These are phyloP conservation scores for Megaceryle alcyon DNA, from an alignment of 2,797 vertebrate species.

Conservation along the genomic window DNA sequence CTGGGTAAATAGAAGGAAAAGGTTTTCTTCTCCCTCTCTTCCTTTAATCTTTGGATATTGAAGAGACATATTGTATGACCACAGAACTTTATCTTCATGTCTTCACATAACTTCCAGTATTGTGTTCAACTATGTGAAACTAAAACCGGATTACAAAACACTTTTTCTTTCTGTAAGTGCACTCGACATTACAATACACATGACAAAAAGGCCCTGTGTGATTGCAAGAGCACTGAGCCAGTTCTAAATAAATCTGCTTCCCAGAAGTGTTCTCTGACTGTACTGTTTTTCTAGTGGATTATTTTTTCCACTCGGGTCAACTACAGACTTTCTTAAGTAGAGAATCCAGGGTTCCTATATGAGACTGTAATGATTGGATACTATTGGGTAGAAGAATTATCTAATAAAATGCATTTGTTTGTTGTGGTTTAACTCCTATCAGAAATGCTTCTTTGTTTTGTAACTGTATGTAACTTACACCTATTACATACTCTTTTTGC, in stretches of 20 bases:
- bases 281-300: background rate
- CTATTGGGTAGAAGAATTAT: background rate
- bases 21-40: background rate
- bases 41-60: background rate
- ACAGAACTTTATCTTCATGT: background rate
- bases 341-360: background rate
- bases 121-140: background rate
- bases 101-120: background rate
- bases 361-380: background rate
- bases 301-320: background rate
- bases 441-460: background rate
- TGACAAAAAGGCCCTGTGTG: background rate
- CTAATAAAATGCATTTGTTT: background rate
- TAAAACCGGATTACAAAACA: background rate
- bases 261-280: background rate
- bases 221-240: background rate
- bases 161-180: background rate
- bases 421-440: background rate
- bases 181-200: background rate
- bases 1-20: background rate
- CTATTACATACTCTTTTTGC: background rate
- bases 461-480: background rate
- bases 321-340: background rate
- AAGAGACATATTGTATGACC: background rate
- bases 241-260: background rate